A percentile compares a stretch with the other conserved stretches of the same genome.
phyloP scores from a whole-genome alignment of 2,888 invertebrate genomes.

The Cacoxenus indagator region DNA sequence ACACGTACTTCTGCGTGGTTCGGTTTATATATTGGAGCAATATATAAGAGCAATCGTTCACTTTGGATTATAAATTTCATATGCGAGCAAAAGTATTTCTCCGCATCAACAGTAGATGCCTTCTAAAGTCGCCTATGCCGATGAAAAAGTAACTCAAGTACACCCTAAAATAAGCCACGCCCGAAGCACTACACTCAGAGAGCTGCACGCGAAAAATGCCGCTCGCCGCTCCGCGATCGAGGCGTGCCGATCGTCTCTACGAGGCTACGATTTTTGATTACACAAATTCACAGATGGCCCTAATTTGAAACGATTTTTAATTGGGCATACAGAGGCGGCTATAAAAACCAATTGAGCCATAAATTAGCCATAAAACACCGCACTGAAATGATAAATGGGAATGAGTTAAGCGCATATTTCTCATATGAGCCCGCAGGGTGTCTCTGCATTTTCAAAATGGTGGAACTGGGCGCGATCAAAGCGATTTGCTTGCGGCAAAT shows the following conservation, averaged over 20 bases:
- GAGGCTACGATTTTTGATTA: constrained; percentile 3
- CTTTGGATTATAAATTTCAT: too few species aligned
- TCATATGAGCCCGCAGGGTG: constrained; percentile 25
- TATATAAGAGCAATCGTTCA: too few species aligned
- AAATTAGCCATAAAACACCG: constrained; percentile 55
- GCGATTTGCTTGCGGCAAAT: constrained; percentile 32
- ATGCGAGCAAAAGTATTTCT: too few species aligned
- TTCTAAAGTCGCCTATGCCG: too few species aligned
- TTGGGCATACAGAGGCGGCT: constrained; percentile 25
- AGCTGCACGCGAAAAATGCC: too few species aligned
- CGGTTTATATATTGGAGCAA: too few species aligned
- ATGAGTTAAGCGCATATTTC: neutral
- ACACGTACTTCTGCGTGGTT: too few species aligned
- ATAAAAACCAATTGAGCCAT: constrained; percentile 60
- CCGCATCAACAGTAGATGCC: too few species aligned
- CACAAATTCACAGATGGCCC: constrained; percentile 9
- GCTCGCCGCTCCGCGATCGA: too few species aligned
- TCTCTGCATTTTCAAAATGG: constrained; percentile 28
- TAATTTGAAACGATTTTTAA: constrained; percentile 19
- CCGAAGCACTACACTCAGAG: too few species aligned
- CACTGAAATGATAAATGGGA: constrained; percentile 42
- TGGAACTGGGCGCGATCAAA: constrained; percentile 20
- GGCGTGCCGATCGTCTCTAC: neutral
- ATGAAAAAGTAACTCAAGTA: too few species aligned
- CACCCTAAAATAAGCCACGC: too few species aligned